These are phyloP conservation scores for Hololepta plana DNA, from an alignment of 2,888 invertebrate species.

Conservation along the genomic window DNA sequence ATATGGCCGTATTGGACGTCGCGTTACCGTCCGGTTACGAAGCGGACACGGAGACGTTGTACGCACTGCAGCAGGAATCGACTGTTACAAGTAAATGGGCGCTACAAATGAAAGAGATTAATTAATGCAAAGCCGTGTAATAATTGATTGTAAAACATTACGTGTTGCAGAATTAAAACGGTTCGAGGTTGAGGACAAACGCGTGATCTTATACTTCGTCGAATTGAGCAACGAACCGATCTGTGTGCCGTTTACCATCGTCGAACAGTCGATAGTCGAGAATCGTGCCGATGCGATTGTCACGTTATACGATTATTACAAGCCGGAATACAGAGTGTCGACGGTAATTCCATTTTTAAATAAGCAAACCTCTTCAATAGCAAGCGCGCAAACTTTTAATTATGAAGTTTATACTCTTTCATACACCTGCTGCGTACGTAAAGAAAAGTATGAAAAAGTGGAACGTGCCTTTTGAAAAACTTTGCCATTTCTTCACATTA, in stretches of 20 bases:
- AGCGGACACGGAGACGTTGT: conserved; percentile 37
- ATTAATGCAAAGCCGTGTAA: neutral
- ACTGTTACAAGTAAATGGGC: too few relatives aligned
- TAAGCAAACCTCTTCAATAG: too few relatives aligned
- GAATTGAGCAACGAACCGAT: conserved; percentile 27
- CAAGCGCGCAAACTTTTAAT: too few relatives aligned
- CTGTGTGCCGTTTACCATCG: conserved; percentile 31
- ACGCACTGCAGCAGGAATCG: too few relatives aligned
- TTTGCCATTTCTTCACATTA: too few relatives aligned
- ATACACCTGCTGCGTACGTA: too few relatives aligned
- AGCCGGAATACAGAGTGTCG: conserved; percentile 28
- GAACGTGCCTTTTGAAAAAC: too few relatives aligned
- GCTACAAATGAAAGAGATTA: too few relatives aligned
- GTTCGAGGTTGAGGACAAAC: conserved; percentile 31
- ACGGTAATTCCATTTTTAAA: conserved; percentile 27
- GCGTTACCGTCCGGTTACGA: conserved; percentile 43
- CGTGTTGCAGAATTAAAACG: conserved; percentile 29
- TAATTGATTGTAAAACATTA: neutral
- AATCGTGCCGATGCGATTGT: conserved; percentile 33
- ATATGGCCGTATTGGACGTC: conserved; percentile 44
- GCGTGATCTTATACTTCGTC: conserved; percentile 33
- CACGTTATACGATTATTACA: conserved; percentile 45
- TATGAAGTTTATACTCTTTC: too few relatives aligned
- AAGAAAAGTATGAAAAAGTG: too few relatives aligned
- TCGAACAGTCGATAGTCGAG: conserved; percentile 28